Percentiles rank a stretch among this genome's conserved stretches.
phyloP scores from a whole-genome alignment of 2,113 vertebrate genomes.

The Chiloscyllium plagiosum region DNA sequence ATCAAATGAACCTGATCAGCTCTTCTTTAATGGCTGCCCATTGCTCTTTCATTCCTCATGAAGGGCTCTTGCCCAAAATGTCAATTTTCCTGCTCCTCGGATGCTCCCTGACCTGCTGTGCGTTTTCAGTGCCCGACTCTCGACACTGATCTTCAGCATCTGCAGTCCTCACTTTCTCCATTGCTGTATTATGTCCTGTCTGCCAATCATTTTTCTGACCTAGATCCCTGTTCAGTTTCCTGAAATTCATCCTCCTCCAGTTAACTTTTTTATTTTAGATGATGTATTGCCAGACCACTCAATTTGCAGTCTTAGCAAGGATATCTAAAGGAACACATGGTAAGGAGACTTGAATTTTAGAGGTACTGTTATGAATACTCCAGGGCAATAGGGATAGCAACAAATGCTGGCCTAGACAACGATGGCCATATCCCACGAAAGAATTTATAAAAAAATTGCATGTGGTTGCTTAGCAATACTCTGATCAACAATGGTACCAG shows the following conservation, averaged over 20 bases:
- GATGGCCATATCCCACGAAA: too few species aligned
- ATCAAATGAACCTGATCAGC: not conserved
- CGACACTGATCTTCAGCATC: too few species aligned
- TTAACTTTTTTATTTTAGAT: not conserved
- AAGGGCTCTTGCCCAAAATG: too few species aligned
- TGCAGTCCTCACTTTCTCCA: not conserved
- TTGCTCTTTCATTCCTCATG: not conserved
- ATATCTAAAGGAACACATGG: not conserved
- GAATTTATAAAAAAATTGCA: too few species aligned
- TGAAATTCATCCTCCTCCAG: not conserved
- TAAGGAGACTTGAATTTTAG: not conserved
- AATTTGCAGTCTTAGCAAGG: not conserved
- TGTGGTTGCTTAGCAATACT: not conserved
- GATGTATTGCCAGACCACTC: not conserved
- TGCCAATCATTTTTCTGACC: not conserved
- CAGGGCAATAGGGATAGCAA: too few species aligned
- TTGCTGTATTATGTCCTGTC: not conserved
- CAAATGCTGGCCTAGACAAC: too few species aligned
- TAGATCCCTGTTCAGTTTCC: not conserved
- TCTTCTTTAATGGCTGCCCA: not conserved
- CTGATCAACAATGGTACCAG: not conserved
- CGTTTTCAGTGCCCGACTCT: too few species aligned
- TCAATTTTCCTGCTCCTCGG: too few species aligned
- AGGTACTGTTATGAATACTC: not conserved
- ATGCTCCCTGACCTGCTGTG: too few species aligned